A percentile compares a stretch with the other conserved stretches of the same genome.
Evolutionary conservation across 2,113 vertebrate species (phyloP).

Genomic region (Aphyosemion australe): DNA sequence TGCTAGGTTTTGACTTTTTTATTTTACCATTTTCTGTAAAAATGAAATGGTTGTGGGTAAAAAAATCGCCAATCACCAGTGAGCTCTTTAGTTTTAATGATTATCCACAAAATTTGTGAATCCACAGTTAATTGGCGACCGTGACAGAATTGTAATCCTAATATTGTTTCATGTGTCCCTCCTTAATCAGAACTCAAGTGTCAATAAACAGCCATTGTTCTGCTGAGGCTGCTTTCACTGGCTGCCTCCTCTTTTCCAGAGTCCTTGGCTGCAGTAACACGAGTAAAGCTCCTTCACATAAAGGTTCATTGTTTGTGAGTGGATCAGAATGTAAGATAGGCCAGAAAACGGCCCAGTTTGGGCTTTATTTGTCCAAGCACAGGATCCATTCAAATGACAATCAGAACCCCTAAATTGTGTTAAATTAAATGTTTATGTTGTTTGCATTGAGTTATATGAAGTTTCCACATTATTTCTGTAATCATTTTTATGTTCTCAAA

Average conservation of each 20-base stretch:
- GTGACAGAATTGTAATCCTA: background rate
- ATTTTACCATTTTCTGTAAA: too few species aligned
- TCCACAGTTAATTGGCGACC: too few species aligned
- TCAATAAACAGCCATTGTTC: conserved; percentile 35
- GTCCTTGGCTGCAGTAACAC: conserved; percentile 61
- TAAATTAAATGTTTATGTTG: background rate
- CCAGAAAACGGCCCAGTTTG: conserved; percentile 43
- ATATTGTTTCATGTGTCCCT: background rate
- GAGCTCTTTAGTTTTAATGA: too few species aligned
- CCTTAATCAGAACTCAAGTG: conserved; percentile 19
- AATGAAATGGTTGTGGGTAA: too few species aligned
- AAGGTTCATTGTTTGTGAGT: conserved; percentile 69
- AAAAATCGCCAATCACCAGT: too few species aligned
- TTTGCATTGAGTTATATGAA: too few species aligned
- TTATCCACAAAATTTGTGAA: too few species aligned
- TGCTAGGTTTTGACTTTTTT: too few species aligned
- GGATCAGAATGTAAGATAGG: conserved; percentile 70
- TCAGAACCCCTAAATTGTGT: background rate
- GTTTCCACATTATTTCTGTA: background rate
- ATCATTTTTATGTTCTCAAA: too few species aligned
- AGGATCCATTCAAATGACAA: conserved; percentile 25
- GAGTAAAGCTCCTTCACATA: conserved; percentile 71
- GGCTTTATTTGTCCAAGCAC: conserved; percentile 40
- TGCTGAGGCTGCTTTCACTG: conserved; percentile 31
- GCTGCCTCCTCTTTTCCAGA: conserved; percentile 48